A percentile compares a stretch with the other conserved stretches of the same genome.
Conservation (phyloP, 2,888 invertebrate genomes). For the Rhaphigaster nebulosa region DNA sequence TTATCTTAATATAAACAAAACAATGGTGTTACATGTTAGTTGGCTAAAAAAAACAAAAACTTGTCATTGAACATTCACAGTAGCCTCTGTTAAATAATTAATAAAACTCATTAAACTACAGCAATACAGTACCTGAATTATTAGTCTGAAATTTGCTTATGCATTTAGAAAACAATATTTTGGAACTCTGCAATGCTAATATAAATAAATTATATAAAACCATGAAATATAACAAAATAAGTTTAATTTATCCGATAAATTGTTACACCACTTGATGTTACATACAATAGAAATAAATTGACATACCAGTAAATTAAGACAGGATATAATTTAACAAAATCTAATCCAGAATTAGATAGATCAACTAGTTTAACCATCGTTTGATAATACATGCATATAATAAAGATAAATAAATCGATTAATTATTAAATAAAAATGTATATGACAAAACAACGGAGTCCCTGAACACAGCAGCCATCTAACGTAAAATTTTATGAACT, state of each 20-base stretch:
- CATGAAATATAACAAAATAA: not conserved
- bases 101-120: not conserved
- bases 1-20: not conserved
- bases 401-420: not conserved
- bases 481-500: not conserved
- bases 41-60: not conserved
- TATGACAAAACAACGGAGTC: not conserved
- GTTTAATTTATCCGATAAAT: not conserved
- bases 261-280: not conserved
- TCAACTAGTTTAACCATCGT: not conserved
- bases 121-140: not conserved
- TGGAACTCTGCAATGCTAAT: not conserved
- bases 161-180: not conserved
- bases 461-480: slow-evolving; percentile 29
- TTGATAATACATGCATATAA: not conserved
- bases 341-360: not conserved
- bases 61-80: not conserved
- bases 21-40: not conserved
- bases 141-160: not conserved
- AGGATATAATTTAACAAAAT: not conserved
- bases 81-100: not conserved
- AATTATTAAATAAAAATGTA: not conserved
- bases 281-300: not conserved
- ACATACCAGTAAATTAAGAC: not conserved
- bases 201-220: not conserved